Base-by-base conservation (phyloP, 2,113 vertebrate species). In the Fregata magnificens region DNA sequence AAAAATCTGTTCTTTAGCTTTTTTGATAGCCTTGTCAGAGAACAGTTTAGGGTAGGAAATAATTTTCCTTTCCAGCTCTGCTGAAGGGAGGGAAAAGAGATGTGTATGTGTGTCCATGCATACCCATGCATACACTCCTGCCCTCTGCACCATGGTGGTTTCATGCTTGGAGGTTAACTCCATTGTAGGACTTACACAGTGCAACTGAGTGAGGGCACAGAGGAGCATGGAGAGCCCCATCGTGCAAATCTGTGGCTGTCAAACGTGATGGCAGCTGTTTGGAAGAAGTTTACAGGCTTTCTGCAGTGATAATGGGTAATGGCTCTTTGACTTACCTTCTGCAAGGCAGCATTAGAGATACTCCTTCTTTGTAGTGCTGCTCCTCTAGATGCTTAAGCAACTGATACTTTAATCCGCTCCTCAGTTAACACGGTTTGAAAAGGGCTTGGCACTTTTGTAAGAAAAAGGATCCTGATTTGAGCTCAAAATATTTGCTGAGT, bases 401-500 rank as follows among this genome's bases (percentile, higher is more conserved):
- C 61, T 70, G 72, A 85, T 74, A 72, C 69, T 86, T 94, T 90
- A 80, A 82, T 93, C 80, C 96, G 40, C 38, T 94, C 24, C 56
- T 91, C 81, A 38, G 40, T 81, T 94, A 89, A 62, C 36, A 31
- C 1, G 3, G 21, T 63, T 92, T 25, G 80, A 74, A 95, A 94
- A 82, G 42, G 53, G 9, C 49, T 95, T 82, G 53, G 86, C 82
- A 38, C 32, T 81, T 90, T 58, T 50, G 42, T 81, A 69, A 42
- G 89, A 84, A 95, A 90, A 93, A 36, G 50, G 78, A 92, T 93
- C 44, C 69, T 80, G 84, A 72, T 71, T 84, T 66, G 38, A 89
- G 79, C 83, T 94, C 19, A 52, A 85, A 88, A 55, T 72, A 83
- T 85, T 94, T 89, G 79, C 82, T 94, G 78, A 94, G 77, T 85